A percentile compares a stretch with the other conserved stretches of the same genome.
Evolutionary conservation across 2,888 invertebrate species (phyloP).

Genomic region (Phytoseiulus persimilis): DNA sequence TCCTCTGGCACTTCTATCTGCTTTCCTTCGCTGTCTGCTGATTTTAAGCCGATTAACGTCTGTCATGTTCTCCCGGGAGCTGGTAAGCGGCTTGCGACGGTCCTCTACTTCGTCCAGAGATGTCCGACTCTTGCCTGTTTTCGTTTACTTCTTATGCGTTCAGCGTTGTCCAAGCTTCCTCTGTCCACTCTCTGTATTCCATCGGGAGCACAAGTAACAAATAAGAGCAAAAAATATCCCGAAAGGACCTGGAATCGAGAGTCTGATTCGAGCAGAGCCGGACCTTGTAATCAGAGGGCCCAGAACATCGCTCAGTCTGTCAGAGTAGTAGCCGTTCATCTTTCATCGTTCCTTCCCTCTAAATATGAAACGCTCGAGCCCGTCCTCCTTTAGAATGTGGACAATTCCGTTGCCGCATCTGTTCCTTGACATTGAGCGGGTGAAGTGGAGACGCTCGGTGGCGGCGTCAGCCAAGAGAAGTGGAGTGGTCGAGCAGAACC

Average conservation of each 20-base stretch:
- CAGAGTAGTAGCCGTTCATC: too few relatives aligned
- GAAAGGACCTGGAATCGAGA: background rate
- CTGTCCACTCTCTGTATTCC: background rate
- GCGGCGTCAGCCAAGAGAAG: too few relatives aligned
- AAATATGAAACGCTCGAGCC: too few relatives aligned
- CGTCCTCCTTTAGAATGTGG: too few relatives aligned
- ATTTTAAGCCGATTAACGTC: slow-evolving; percentile 37
- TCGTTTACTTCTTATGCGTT: background rate
- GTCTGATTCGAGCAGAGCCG: background rate
- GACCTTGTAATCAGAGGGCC: background rate
- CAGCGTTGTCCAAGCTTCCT: background rate
- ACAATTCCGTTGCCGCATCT: too few relatives aligned
- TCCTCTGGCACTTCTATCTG: background rate
- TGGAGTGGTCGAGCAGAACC: too few relatives aligned
- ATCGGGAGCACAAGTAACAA: background rate
- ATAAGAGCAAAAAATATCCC: background rate
- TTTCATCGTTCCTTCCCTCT: too few relatives aligned
- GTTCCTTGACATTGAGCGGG: too few relatives aligned
- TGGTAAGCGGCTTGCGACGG: background rate
- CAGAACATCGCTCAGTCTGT: too few relatives aligned
- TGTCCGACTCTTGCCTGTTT: background rate
- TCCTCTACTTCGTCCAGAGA: background rate
- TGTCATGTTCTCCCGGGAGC: slow-evolving; percentile 20
- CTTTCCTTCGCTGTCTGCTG: background rate
- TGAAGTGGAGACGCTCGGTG: too few relatives aligned